Evolutionary conservation across 2,797 vertebrate genomes (phyloP).

Genomic region (Psittacula derbiana): DNA sequence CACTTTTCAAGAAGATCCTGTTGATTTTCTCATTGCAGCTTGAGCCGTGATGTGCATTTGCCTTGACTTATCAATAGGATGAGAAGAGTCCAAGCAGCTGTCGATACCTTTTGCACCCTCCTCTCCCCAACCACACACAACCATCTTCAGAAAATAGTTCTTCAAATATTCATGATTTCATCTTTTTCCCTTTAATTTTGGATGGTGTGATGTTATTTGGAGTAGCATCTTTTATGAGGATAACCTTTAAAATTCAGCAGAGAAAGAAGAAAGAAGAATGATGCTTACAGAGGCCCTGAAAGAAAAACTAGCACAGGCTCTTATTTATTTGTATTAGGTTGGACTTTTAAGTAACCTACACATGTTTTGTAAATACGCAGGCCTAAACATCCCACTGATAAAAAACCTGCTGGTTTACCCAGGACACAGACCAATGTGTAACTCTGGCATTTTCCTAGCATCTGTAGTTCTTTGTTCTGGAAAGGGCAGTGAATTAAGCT

Average conservation of each 20-base stretch:
- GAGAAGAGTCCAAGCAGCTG: not conserved
- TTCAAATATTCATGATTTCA: not conserved
- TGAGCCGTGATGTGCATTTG: rapidly evolving
- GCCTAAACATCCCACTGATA: rapidly evolving
- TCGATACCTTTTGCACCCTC: not conserved
- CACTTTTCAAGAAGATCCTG: not conserved
- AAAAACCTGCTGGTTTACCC: not conserved
- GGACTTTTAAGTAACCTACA: not conserved
- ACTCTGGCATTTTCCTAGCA: not conserved
- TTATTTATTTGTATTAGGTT: not conserved
- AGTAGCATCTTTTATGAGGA: not conserved
- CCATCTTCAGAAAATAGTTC: not conserved
- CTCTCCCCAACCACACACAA: not conserved
- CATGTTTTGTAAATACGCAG: rapidly evolving
- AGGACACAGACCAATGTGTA: rapidly evolving
- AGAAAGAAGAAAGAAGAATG: not conserved
- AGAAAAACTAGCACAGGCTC: not conserved
- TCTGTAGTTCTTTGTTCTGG: not conserved
- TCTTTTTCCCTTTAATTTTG: not conserved
- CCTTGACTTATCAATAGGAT: rapidly evolving
- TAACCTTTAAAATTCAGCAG: not conserved
- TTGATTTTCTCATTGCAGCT: not conserved
- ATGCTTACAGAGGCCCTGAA: not conserved
- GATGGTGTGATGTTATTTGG: not conserved
- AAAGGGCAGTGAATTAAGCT: not conserved